Evolutionary conservation across 2,888 invertebrate genomes (phyloP), one percentile per base, ranked within the genome.

Genomic region (Ptychoptera contaminata): DNA sequence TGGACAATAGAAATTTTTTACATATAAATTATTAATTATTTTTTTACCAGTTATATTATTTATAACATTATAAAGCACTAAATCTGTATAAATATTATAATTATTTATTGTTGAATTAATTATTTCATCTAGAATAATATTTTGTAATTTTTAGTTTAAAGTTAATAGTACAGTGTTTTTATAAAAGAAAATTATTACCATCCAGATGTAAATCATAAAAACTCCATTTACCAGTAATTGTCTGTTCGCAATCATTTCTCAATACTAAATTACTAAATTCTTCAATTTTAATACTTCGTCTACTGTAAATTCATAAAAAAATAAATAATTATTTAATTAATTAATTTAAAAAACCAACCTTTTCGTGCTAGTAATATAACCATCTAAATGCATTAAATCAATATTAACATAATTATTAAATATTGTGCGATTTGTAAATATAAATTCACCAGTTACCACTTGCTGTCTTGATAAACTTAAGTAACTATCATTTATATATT

Each of bases 391-490:
- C 16, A 68, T 54, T 38, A 53, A 47, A 15, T 59, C 55, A 9
- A 48, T 45, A n/a, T 53, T 49, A 11, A 70, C 43, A 45, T 59
- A 56, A 9, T 58, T 56, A 40, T 55, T 51, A 49, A 69, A 67
- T 45, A 58, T 52, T 36, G 67, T 57, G 37, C 58, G 57, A 49
- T 62, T 61, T 7, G 60, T 50, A 49, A 76, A 70, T 34, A 58
- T 52, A 47, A 72, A 58, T 40, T 58, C 56, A 9, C 65, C 62
- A 6, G 55, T 52, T 31, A 74, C 58, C 12, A 55, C 58, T 60
- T 74, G 75, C 23, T 64, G 53, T 44, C 58, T 62, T 5, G 67
- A 61, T 53, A 67, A 68, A 52, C 73, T 73, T 40, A 77, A 63
- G 48, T 73, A 73, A 53, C 69, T 68, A 12, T 65, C 53, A 14